Evolutionary conservation across 2,888 invertebrate species (phyloP).

Genomic region (Torymus texanus): DNA sequence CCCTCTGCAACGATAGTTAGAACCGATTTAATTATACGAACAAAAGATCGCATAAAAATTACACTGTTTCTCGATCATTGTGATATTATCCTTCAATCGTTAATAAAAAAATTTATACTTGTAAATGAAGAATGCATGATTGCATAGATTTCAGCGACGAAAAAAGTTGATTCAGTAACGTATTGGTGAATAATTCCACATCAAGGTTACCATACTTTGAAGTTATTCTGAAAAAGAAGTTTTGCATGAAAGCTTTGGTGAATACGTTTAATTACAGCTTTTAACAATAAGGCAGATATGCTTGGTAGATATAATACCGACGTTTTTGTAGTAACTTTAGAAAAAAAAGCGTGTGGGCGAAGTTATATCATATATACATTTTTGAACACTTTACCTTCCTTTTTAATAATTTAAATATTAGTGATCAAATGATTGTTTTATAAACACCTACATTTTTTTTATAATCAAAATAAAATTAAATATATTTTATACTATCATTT

Average conservation of each 20-base stretch:
- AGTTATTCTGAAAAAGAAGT: not conserved
- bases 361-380: too few species aligned
- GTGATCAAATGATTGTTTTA: too few species aligned
- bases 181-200: too few species aligned
- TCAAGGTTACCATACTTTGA: conserved; percentile 1
- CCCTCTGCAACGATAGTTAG: too few species aligned
- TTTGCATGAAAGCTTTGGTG: conserved; percentile 2
- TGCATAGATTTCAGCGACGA: not conserved
- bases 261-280: conserved; percentile 26
- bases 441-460: too few species aligned
- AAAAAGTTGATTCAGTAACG: too few species aligned
- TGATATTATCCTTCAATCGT: not conserved
- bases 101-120: conserved; percentile 35
- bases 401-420: too few species aligned
- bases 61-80: not conserved
- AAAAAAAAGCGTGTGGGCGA: not conserved
- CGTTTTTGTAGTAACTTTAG: not conserved
- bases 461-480: not conserved
- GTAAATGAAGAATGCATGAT: conserved; percentile 16
- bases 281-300: not conserved
- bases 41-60: too few species aligned
- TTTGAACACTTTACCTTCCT: too few species aligned
- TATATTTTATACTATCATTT: not conserved
- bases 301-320: not conserved
- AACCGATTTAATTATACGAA: too few species aligned